Conservation (phyloP, 2,888 invertebrate species). For the Zele albiditarsus region DNA sequence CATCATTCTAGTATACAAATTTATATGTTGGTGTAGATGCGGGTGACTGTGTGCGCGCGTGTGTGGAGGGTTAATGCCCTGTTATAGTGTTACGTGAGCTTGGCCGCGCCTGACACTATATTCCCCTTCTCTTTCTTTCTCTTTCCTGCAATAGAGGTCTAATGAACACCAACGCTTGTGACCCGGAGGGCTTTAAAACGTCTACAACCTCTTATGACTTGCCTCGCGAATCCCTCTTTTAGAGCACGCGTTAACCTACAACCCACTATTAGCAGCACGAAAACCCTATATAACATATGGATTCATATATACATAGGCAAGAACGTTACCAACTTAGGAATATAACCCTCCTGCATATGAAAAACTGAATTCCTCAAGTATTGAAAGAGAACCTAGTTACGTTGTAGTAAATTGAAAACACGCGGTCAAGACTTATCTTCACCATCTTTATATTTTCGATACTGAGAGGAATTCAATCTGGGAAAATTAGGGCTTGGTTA, state of each 20-base stretch:
- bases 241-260: conserved; percentile 44
- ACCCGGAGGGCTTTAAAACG: conserved; percentile 9
- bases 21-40: neutral
- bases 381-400: too few relatives aligned
- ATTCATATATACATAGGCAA: neutral
- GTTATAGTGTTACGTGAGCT: conserved; percentile 53
- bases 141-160: conserved; percentile 22
- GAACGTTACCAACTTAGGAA: neutral
- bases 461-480: too few relatives aligned
- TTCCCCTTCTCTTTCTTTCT: neutral
- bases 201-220: conserved; percentile 37
- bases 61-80: conserved; percentile 49
- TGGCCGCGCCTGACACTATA: conserved; percentile 48
- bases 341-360: neutral
- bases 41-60: neutral
- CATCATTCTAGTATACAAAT: neutral
- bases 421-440: too few relatives aligned
- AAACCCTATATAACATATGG: conserved; percentile 8
- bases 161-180: conserved; percentile 32
- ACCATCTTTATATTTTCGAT: too few relatives aligned
- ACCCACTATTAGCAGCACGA: conserved; percentile 48
- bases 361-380: neutral
- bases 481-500: too few relatives aligned
- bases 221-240: conserved; percentile 39
- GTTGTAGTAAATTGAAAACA: too few relatives aligned